These are phyloP conservation scores for Micrasema minimum DNA, from an alignment of 1,140 invertebrate species.

Conservation along the genomic window DNA sequence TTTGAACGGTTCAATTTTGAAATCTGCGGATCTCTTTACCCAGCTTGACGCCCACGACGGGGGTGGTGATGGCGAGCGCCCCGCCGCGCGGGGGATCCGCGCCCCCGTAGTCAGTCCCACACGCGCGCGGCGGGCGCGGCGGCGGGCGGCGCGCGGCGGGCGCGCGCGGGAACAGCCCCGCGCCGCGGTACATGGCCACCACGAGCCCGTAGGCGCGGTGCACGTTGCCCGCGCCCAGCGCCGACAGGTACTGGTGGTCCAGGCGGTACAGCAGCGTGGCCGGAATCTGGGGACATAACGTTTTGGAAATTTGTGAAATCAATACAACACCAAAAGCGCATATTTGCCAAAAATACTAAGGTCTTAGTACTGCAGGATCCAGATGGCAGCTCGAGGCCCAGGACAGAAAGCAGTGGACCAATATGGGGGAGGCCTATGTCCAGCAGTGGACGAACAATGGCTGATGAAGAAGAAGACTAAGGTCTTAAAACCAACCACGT, in stretches of 20 bases:
- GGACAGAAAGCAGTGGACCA: too few species aligned
- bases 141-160: slow-evolving; percentile 53
- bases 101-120: slow-evolving; percentile 58
- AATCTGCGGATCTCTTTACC: slow-evolving; percentile 65
- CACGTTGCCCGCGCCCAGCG: slow-evolving; percentile 51
- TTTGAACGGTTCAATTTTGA: too few species aligned
- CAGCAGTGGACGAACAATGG: too few species aligned
- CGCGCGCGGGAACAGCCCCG: slow-evolving; percentile 73
- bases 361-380: too few species aligned
- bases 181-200: slow-evolving; percentile 76
- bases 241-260: slow-evolving; percentile 56
- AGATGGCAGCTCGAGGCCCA: too few species aligned
- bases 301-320: too few species aligned
- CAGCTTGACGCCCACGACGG: slow-evolving; percentile 74
- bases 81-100: slow-evolving; percentile 1
- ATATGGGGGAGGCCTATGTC: too few species aligned
- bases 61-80: slow-evolving; percentile 68
- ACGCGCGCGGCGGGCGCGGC: neutral
- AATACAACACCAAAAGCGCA: too few species aligned
- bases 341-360: too few species aligned
- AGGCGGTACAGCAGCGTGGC: slow-evolving; percentile 70
- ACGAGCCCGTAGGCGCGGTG: slow-evolving; percentile 69
- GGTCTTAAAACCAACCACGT: too few species aligned
- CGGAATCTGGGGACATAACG: slow-evolving; percentile 69
- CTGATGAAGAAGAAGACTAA: too few species aligned